Evolutionary conservation across 2,888 invertebrate genomes (phyloP).

Genomic region (Parnassius smintheus): DNA sequence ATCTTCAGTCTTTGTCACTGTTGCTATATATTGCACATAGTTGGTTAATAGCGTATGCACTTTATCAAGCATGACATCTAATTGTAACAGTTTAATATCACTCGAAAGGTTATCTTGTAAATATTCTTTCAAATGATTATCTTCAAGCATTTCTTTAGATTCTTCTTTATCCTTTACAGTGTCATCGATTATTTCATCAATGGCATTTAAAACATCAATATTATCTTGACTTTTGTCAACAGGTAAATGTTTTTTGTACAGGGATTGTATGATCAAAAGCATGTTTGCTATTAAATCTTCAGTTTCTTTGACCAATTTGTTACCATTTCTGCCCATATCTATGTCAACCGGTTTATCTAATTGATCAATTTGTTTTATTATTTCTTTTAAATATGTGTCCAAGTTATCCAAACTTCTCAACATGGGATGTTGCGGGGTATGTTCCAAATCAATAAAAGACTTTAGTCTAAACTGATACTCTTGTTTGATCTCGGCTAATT

Average conservation of each 20-base stretch:
- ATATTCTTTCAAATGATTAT: slow-evolving; percentile 84
- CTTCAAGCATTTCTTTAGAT: slow-evolving; percentile 77
- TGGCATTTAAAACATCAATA: slow-evolving; percentile 57
- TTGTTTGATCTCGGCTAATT: slow-evolving; percentile 49
- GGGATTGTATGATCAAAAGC: slow-evolving; percentile 57
- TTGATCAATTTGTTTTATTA: slow-evolving; percentile 42
- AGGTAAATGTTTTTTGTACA: slow-evolving; percentile 69
- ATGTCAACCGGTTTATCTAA: slow-evolving; percentile 46
- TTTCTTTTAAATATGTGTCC: slow-evolving; percentile 49
- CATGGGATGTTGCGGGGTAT: slow-evolving; percentile 54
- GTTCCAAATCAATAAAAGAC: slow-evolving; percentile 37
- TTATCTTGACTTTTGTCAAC: slow-evolving; percentile 43
- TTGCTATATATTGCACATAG: slow-evolving; percentile 66
- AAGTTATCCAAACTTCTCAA: slow-evolving; percentile 53
- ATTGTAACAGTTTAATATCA: slow-evolving; percentile 82
- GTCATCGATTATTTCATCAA: slow-evolving; percentile 61
- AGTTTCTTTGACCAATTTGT: slow-evolving; percentile 36
- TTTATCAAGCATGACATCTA: slow-evolving; percentile 69
- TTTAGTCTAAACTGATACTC: slow-evolving; percentile 58
- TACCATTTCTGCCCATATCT: slow-evolving; percentile 44
- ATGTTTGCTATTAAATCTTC: slow-evolving; percentile 65
- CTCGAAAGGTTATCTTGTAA: slow-evolving; percentile 82
- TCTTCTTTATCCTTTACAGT: slow-evolving; percentile 56
- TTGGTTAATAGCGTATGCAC: slow-evolving; percentile 59
- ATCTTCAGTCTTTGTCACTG: slow-evolving; percentile 41